Conservation (phyloP, 1,140 invertebrate species). For the Drosophila murphyi region DNA sequence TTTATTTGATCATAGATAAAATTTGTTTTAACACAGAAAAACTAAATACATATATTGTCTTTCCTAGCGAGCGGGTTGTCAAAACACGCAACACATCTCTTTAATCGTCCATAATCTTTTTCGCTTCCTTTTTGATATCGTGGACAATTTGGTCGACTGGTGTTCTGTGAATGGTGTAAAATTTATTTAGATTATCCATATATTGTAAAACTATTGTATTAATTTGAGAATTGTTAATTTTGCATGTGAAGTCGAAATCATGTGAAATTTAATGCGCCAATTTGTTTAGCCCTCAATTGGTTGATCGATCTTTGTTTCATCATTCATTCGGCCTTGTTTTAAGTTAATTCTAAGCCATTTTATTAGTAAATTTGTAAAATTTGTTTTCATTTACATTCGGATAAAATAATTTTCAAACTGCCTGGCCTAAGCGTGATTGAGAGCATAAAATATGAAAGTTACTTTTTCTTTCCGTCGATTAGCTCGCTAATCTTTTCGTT, state of each 20-base stretch:
- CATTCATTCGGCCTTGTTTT: neutral
- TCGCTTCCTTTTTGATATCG: slow-evolving; percentile 75
- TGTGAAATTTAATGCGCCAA: neutral
- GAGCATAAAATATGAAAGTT: slow-evolving; percentile 41
- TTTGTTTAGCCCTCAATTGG: neutral
- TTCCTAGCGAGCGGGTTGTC: neutral
- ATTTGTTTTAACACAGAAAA: slow-evolving; percentile 57
- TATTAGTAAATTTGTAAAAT: neutral
- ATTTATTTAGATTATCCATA: neutral
- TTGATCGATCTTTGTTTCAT: neutral
- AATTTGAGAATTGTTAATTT: neutral
- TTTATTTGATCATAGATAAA: slow-evolving; percentile 69
- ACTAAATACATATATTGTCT: slow-evolving; percentile 24
- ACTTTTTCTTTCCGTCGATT: slow-evolving; percentile 86
- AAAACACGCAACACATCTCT: neutral
- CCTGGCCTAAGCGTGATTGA: slow-evolving; percentile 2
- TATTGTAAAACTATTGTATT: neutral
- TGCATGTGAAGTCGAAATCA: neutral
- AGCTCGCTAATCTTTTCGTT: slow-evolving; percentile 86
- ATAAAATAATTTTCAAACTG: slow-evolving; percentile 1
- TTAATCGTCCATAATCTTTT: slow-evolving; percentile 74
- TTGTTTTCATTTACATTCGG: slow-evolving; percentile 2
- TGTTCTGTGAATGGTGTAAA: slow-evolving; percentile 51
- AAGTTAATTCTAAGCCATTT: slow-evolving; percentile 1
- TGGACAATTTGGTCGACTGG: slow-evolving; percentile 66